These are phyloP conservation scores for Capitella teleta DNA, from an alignment of 1,140 invertebrate genomes.

Conservation along the genomic window DNA sequence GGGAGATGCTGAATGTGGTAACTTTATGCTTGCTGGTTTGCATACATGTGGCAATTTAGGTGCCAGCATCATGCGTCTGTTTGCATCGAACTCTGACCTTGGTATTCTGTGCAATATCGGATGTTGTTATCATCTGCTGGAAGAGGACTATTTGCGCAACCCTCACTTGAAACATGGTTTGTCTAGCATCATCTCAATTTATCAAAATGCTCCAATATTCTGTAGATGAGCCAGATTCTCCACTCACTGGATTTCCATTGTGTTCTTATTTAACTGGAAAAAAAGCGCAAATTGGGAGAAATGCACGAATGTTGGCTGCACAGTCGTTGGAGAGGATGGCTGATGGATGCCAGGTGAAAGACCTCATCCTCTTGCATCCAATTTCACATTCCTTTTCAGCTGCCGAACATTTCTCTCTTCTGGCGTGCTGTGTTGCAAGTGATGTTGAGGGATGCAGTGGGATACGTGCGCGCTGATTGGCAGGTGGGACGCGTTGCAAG, in stretches of 20 bases:
- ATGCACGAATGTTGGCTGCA: conserved; percentile 69
- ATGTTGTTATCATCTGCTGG: conserved; percentile 34
- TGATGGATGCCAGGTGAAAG: conserved; percentile 40
- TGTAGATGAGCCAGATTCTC: conserved; percentile 8
- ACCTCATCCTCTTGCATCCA: background rate
- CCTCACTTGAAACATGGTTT: background rate
- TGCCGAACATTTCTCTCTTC: conserved; percentile 12
- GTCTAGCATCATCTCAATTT: conserved; percentile 16
- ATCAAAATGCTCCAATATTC: background rate
- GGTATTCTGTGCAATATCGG: conserved; percentile 25
- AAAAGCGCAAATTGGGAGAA: conserved; percentile 54
- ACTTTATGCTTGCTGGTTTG: conserved; percentile 25
- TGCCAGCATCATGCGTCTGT: conserved; percentile 23
- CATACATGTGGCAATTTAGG: conserved; percentile 34
- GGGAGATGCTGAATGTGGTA: background rate
- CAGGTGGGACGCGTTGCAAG: conserved; percentile 14
- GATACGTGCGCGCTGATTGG: conserved; percentile 14
- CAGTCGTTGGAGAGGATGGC: conserved; percentile 60
- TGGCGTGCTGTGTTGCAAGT: conserved; percentile 22
- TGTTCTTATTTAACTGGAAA: conserved; percentile 50
- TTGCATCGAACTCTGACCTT: conserved; percentile 16
- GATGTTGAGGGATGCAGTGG: conserved; percentile 20
- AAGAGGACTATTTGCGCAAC: conserved; percentile 20
- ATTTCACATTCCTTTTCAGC: conserved; percentile 9
- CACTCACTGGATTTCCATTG: conserved; percentile 51